Evolutionary conservation across 2,797 vertebrate species (phyloP).

Genomic region (Rhyacichthys aspro): DNA sequence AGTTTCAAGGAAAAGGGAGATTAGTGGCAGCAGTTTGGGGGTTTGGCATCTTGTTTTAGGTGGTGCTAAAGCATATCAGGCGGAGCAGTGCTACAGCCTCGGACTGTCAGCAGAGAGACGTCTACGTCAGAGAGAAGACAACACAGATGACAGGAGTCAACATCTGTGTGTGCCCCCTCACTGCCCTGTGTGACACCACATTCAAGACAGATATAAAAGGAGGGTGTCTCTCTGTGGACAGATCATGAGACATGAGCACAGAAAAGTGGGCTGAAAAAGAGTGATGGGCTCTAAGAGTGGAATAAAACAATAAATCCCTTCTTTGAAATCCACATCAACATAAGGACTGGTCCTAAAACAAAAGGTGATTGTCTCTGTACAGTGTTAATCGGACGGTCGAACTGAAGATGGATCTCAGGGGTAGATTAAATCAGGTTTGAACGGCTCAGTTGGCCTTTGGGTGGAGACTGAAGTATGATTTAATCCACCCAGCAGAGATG

Average conservation of each 20-base stretch:
- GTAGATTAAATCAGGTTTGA: constrained; percentile 81
- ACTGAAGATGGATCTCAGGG: constrained; percentile 70
- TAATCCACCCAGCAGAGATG: constrained; percentile 84
- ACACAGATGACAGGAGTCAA: constrained; percentile 10
- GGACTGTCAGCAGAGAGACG: constrained; percentile 69
- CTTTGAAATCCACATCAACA: constrained; percentile 66
- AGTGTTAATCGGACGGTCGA: constrained; percentile 46
- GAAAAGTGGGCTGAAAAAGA: constrained; percentile 61
- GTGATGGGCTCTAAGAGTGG: constrained; percentile 37
- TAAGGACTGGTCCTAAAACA: constrained; percentile 57
- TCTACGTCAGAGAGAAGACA: constrained; percentile 2
- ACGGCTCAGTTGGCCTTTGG: constrained; percentile 61
- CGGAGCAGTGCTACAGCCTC: constrained; percentile 70
- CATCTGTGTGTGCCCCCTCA: constrained; percentile 5
- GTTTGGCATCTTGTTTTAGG: constrained; percentile 31
- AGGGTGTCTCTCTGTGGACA: constrained; percentile 65
- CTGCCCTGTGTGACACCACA: constrained; percentile 30
- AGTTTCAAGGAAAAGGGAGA: not conserved
- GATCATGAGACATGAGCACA: constrained; percentile 68
- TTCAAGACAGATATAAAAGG: not conserved
- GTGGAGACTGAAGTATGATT: constrained; percentile 65
- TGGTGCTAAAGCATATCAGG: constrained; percentile 78
- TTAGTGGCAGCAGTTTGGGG: constrained; percentile 21
- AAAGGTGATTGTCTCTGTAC: constrained; percentile 55
- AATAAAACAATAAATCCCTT: constrained; percentile 26